Evolutionary conservation across 2,113 vertebrate genomes (phyloP).

Genomic region (Pholis gunnellus): DNA sequence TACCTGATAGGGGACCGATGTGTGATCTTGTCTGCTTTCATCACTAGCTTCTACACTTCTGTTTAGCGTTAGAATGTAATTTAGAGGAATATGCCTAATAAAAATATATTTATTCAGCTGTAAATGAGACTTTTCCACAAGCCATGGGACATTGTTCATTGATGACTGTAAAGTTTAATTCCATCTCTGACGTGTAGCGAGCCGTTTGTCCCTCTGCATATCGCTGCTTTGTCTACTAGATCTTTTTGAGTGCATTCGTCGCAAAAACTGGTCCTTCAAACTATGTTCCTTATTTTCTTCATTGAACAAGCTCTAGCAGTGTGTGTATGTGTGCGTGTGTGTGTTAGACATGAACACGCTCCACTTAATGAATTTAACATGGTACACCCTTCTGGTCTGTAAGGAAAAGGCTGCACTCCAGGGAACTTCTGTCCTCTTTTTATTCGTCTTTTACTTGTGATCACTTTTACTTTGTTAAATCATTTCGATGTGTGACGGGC

Average conservation of each 20-base stretch:
- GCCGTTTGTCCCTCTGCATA: conserved; percentile 88
- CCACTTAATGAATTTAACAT: conserved; percentile 83
- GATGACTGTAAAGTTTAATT: conserved; percentile 92
- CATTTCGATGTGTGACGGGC: conserved; percentile 68
- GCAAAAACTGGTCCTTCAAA: conserved; percentile 87
- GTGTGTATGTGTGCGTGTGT: conserved; percentile 50
- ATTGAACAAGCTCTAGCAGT: conserved; percentile 87
- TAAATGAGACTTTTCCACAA: conserved; percentile 92
- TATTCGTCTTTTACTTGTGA: conserved; percentile 70
- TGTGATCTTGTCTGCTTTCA: conserved; percentile 88
- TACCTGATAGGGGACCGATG: conserved; percentile 51
- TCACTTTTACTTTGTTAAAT: conserved; percentile 67
- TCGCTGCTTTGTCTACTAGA: conserved; percentile 87
- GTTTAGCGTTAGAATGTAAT: conserved; percentile 94
- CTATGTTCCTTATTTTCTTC: conserved; percentile 79
- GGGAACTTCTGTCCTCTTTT: conserved; percentile 81
- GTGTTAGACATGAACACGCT: not conserved
- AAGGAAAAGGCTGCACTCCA: conserved; percentile 89
- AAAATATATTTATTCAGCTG: conserved; percentile 95
- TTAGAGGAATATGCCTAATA: conserved; percentile 87
- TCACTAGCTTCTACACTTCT: conserved; percentile 93
- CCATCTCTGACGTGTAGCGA: conserved; percentile 89
- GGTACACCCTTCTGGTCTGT: conserved; percentile 85
- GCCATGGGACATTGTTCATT: conserved; percentile 90
- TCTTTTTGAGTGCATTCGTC: conserved; percentile 85